Base-by-base conservation (phyloP, 1,140 invertebrate genomes). In the Colletes gigas region DNA sequence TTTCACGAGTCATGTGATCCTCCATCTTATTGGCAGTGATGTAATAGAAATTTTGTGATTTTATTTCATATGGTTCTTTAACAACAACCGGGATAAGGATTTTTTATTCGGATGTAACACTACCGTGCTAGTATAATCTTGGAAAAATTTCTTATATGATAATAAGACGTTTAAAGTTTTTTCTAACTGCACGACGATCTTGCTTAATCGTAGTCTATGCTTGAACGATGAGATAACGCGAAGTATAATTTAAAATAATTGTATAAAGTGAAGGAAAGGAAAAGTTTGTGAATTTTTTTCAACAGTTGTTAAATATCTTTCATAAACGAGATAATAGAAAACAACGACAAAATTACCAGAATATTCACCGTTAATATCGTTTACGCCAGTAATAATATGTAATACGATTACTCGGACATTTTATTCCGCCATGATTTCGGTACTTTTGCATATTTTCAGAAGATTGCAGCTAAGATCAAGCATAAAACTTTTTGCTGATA, bases 41-140 rank as follows among this genome's bases (percentile, higher is more conserved):
- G 44, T 17, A 78, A 69, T 39, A 57, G 10, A 21, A 68, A 30
- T 50, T 69, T 77, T n/a, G 3, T n/a, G 15, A 6, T 47, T 78
- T 19, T 19, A 15, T 9, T 50, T 17, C n/a, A 7, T 30, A 52
- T 0, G 3, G 0, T 47, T 19, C 12, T 0, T 54, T 19, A 19
- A 17, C 6, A 39, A 62, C 12, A n/a, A 8, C 52, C 19, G 5
- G 0, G 30, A 65, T 30, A 52, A 75, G 5, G 62, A 21, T 44
- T 65, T 21, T 17, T 8, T 21, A 9, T 12, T 55, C 4, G 7
- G 17, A 0, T 55, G 9, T 15, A 47, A 41, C 3, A 50, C n/a
- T 76, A 57, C 44, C 14, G 0, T 17, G 2, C 4, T 0, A 60
- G 30, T 1, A 44, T 4, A 4, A 69, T 1, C 7, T n/a, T 47